Conservation (phyloP, 2,797 vertebrate species). For the Amazona ochrocephala region DNA sequence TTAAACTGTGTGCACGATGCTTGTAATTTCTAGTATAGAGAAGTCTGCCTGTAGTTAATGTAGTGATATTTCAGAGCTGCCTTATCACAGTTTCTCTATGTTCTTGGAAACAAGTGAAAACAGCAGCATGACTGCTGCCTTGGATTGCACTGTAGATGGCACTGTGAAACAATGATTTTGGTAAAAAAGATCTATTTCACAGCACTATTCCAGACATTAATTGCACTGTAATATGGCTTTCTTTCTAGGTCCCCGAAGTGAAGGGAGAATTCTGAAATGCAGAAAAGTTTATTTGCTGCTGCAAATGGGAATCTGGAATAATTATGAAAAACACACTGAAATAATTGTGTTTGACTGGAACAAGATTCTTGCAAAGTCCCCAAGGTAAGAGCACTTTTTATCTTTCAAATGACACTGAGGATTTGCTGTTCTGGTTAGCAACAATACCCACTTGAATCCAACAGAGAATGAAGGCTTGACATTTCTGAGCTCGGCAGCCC, state of each 20-base stretch:
- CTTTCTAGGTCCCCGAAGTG: constrained; percentile 71
- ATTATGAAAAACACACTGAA: constrained; percentile 72
- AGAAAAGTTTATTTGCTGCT: constrained; percentile 68
- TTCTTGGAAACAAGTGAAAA: neutral
- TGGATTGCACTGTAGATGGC: constrained; percentile 14
- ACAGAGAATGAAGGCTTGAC: constrained; percentile 47
- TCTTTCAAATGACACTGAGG: constrained; percentile 53
- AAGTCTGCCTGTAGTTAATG: neutral
- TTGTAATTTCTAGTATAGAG: neutral
- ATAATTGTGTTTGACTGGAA: constrained; percentile 77
- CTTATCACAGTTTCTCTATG: neutral
- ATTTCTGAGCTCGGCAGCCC: constrained; percentile 29
- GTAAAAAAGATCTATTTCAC: neutral
- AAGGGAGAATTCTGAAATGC: constrained; percentile 70
- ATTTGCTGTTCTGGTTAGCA: constrained; percentile 45
- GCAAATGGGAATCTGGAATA: constrained; percentile 77
- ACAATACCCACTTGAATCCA: constrained; percentile 49
- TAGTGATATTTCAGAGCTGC: neutral
- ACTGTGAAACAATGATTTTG: constrained; percentile 47
- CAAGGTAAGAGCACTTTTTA: constrained; percentile 78
- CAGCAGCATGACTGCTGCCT: neutral
- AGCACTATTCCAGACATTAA: constrained; percentile 59
- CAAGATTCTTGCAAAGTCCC: constrained; percentile 72
- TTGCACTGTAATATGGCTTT: constrained; percentile 59
- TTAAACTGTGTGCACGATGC: neutral